Evolutionary conservation across 2,797 vertebrate species (phyloP), one percentile per base, ranked within the genome.

Genomic region (Clarias laeviceps): DNA sequence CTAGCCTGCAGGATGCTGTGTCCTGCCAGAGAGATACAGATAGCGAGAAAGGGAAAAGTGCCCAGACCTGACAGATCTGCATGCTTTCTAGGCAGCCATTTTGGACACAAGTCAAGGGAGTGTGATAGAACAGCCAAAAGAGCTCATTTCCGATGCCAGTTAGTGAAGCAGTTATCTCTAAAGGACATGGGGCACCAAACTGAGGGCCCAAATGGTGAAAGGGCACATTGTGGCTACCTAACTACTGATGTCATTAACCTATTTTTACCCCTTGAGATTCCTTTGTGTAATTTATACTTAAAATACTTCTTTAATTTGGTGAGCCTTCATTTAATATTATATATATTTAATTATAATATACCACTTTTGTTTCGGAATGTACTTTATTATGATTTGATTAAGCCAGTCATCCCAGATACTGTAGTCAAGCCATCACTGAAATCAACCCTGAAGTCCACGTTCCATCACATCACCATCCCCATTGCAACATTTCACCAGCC

Each of bases 91-190:
- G 77, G 82, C 72, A 66, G 82, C 82, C 88, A 88, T 87, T 85
- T 88, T 89, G 90, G 90, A 88, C 22, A 74, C 27, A 24, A 78
- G 88, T 88, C 89, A 89, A 89, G 82, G 84, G 74, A 77, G 72
- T 65, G 87, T n/a, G 12, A 84, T 34, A 57, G 80, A 80, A 84
- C 82, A 68, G 84, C 87, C 87, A 82, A 85, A 86, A 82, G 80
- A 88, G 86, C 82, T 86, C 27, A 82, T 82, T 82, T 54, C 77
- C 70, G 22, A 82, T 65, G 83, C 88, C 88, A 91, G 85, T 59
- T 45, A 80, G 72, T 45, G 85, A 87, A 86, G 85, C 79, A 88
- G 85, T 83, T 88, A 83, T 87, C 86, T 86, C 81, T 74, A 73
- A 87, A 84, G 89, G 85, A 85, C 77, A 86, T 86, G 86, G 57